phyloP scores from a whole-genome alignment of 2,113 vertebrate genomes.

The Acanthisitta chloris region DNA sequence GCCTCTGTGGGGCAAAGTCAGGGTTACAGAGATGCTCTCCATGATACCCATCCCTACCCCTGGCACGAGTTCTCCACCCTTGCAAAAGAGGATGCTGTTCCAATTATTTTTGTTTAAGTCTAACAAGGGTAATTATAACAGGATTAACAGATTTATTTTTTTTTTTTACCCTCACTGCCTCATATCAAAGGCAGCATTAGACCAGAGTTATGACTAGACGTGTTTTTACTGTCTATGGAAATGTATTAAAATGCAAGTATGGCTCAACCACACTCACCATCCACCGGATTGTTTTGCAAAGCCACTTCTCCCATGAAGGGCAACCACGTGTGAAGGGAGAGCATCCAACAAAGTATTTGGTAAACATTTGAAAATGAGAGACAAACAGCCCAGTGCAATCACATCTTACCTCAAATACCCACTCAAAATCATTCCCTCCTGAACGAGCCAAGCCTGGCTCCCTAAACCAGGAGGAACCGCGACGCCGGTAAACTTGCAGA shows the following conservation, averaged over 20 bases:
- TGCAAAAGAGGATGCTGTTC: not conserved
- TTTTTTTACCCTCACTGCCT: not conserved
- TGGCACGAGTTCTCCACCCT: not conserved
- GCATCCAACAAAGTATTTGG: conserved; percentile 47
- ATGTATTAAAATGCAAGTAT: not conserved
- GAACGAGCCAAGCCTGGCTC: conserved; percentile 52
- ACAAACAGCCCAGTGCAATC: not conserved
- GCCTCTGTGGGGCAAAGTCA: rapidly evolving
- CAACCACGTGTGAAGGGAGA: not conserved
- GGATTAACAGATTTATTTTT: not conserved
- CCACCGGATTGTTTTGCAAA: not conserved
- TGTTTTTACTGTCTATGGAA: conserved; percentile 6
- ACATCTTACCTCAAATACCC: conserved; percentile 44
- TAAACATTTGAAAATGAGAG: conserved; percentile 58
- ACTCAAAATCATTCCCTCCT: not conserved
- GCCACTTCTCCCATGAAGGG: not conserved
- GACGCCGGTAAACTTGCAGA: conserved; percentile 69
- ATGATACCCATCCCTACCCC: rapidly evolving
- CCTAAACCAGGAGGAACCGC: conserved; percentile 46
- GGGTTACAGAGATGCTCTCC: not conserved
- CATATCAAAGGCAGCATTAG: not conserved
- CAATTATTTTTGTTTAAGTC: not conserved
- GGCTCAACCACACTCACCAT: not conserved
- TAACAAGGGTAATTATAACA: not conserved
- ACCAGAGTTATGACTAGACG: not conserved